Base-by-base conservation (phyloP, 30 jellyfish, hydroid and myxozoan genomes). In the Pelagia noctiluca region DNA sequence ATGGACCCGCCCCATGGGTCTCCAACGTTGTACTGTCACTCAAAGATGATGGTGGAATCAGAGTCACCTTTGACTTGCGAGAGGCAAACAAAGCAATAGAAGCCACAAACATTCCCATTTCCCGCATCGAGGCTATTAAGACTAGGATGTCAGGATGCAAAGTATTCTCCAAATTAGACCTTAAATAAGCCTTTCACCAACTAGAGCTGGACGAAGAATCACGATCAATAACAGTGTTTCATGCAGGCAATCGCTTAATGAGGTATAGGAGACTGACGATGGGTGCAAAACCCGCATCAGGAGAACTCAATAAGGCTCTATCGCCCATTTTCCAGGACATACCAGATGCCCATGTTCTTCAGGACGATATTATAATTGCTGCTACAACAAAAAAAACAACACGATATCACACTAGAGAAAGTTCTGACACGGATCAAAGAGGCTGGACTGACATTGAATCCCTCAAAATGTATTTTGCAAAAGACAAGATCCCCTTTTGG, bases 1-100 rank as follows among this genome's bases (percentile, higher is more conserved):
- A 76, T 31, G 78, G 88, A 26, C 80, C 88, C n/a, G 35, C 37
- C n/a, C 31, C 88, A n/a, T 76, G 88, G 88, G 63, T 76, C n/a
- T 30, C 88, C 22, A 50, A 76, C 28, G 63, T 57, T 12, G 30
- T 76, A 2, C 63, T 76, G 4, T 64, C 36, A 19, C 88, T 79
- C 22, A 65, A 65, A 22, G 63, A 21, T 13, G 54, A 65, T 31
- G 78, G 78, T 13, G 22, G 54, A 61, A 53, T 76, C 21, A 53
- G 88, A 30, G 28, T 57, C 66, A 76, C 77, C 22, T 78, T 52
- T 18, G 88, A 53, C 36, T 28, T 76, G 67, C 22, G 88, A 1
- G 37, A 57, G 48, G 67, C 37, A 18, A 76, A 76, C 54, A 52
- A 76, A 35, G 66, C 88, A 32, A 42, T 52, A 49, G 37, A 52